Evolutionary conservation across 1,140 invertebrate species (phyloP).

Genomic region (Lepidurus apus): DNA sequence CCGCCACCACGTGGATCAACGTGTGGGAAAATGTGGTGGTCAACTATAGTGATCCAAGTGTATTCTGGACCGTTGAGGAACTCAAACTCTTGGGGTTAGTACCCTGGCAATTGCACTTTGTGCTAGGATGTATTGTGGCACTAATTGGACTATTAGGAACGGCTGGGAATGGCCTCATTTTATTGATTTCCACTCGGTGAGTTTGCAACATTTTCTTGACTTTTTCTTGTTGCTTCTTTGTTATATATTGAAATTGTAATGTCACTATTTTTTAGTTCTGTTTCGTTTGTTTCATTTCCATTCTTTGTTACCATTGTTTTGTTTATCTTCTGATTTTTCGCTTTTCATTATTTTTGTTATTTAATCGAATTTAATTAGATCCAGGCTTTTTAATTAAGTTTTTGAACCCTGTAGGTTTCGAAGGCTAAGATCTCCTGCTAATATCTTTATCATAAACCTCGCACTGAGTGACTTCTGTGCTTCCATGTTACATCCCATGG

Average conservation of each 20-base stretch:
- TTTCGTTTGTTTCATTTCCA: slow-evolving; percentile 33
- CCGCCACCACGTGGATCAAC: neutral
- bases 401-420: slow-evolving; percentile 40
- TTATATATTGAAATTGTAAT: neutral
- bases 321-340: neutral
- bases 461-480: slow-evolving; percentile 44
- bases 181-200: slow-evolving; percentile 46
- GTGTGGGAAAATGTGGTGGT: neutral
- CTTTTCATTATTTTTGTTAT: neutral
- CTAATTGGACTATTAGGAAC: slow-evolving; percentile 42
- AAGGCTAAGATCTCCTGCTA: slow-evolving; percentile 43
- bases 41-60: neutral
- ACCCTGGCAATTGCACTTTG: slow-evolving; percentile 38
- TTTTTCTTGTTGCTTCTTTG: slow-evolving; percentile 9
- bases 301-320: slow-evolving; percentile 22
- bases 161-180: slow-evolving; percentile 44
- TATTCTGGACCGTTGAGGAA: neutral
- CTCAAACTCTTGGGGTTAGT: neutral
- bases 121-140: slow-evolving; percentile 41
- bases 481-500: slow-evolving; percentile 45
- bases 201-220: neutral
- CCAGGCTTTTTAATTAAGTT: neutral
- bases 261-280: neutral
- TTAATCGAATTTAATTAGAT: neutral
- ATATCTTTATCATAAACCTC: slow-evolving; percentile 45